Percentiles rank a stretch among this genome's conserved stretches.
These are phyloP conservation scores for Poeciliopsis prolifica DNA, from an alignment of 2,113 vertebrate species.

Conservation along the genomic window DNA sequence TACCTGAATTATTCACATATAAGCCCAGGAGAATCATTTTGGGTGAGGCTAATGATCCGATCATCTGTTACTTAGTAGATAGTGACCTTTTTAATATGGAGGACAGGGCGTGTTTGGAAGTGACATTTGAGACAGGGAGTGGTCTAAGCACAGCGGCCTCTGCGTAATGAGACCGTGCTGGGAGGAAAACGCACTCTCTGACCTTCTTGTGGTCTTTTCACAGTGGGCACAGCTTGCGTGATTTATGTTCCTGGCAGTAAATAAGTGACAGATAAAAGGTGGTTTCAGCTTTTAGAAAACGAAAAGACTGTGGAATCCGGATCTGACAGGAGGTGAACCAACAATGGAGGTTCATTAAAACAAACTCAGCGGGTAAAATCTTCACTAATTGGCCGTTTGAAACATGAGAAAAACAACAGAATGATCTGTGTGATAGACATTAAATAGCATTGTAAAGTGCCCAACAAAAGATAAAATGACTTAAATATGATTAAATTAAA, in stretches of 20 bases:
- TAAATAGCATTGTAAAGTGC: background rate
- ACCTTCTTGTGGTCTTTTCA: conserved; percentile 50
- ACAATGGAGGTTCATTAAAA: conserved; percentile 19
- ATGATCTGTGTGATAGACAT: background rate
- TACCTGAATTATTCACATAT: conserved; percentile 55
- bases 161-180: conserved; percentile 63
- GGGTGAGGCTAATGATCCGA: conserved; percentile 36
- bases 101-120: conserved; percentile 21
- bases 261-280: background rate
- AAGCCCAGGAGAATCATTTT: conserved; percentile 11
- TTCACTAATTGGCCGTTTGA: no score
- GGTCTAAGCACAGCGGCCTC: conserved; percentile 41
- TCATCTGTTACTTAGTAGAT: conserved; percentile 26
- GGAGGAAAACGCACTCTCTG: conserved; percentile 50
- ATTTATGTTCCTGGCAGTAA: conserved; percentile 1
- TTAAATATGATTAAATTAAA: background rate
- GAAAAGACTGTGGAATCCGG: background rate
- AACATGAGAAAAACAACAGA: background rate
- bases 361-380: background rate
- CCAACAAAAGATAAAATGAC: background rate
- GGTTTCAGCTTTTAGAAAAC: background rate
- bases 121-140: conserved; percentile 70
- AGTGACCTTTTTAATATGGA: conserved; percentile 59
- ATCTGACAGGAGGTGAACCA: background rate
- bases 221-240: background rate